phyloP scores from a whole-genome alignment of 2,888 invertebrate genomes.

The Acanthopleura granulata region DNA sequence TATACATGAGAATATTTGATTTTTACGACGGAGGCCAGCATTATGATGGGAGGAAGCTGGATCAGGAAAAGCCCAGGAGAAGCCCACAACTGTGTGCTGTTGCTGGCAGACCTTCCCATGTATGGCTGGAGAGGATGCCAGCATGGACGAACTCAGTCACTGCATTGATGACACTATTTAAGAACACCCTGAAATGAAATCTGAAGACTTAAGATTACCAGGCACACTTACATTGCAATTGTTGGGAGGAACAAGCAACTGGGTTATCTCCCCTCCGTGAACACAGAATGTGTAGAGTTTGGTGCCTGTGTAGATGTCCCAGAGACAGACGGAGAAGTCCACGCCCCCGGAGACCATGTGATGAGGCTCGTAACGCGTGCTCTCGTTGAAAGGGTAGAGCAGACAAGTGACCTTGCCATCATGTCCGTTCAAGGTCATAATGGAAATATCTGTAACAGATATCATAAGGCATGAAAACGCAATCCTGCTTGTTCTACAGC shows the following conservation, averaged over 20 bases:
- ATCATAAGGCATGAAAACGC: too few relatives aligned
- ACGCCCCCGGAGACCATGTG: conserved; percentile 92
- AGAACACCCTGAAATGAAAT: not conserved
- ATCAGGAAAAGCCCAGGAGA: too few relatives aligned
- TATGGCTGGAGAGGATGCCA: too few relatives aligned
- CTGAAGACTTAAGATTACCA: not conserved
- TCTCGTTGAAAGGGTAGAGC: conserved; percentile 93
- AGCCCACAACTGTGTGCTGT: too few relatives aligned
- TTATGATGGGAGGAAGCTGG: too few relatives aligned
- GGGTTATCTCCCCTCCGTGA: conserved; percentile 97
- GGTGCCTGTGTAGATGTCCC: conserved; percentile 93
- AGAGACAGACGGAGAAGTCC: conserved; percentile 96
- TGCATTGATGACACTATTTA: too few relatives aligned
- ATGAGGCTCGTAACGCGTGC: conserved; percentile 73
- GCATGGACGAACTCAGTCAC: too few relatives aligned
- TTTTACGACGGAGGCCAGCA: too few relatives aligned
- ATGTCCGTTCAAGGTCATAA: conserved; percentile 77
- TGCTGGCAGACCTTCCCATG: too few relatives aligned
- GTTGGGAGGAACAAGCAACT: conserved; percentile 93
- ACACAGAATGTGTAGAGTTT: conserved; percentile 95
- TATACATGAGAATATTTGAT: too few relatives aligned
- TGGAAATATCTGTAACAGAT: conserved; percentile 41
- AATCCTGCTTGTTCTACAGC: too few relatives aligned
- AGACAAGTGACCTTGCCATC: conserved; percentile 94
- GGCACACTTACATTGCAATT: conserved; percentile 74